These are phyloP conservation scores for Tetramorium simillimum DNA, from an alignment of 1,140 invertebrate genomes.

Conservation along the genomic window DNA sequence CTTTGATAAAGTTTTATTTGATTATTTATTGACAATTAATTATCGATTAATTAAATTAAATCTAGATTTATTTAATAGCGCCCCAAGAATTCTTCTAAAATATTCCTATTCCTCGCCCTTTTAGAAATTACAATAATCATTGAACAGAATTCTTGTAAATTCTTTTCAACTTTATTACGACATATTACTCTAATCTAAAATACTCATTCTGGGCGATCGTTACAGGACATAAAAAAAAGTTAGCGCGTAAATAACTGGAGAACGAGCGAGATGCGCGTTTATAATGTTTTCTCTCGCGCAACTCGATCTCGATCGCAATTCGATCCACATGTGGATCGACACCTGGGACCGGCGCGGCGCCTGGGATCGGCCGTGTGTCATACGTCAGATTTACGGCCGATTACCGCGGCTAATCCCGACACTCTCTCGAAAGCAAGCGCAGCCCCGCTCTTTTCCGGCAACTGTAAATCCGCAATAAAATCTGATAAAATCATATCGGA, in stretches of 20 bases:
- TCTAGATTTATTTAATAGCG: background rate
- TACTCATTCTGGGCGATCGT: background rate
- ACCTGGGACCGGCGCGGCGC: background rate
- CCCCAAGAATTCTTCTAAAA: too few relatives aligned
- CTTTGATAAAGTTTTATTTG: background rate
- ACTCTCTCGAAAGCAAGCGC: slow-evolving; percentile 4
- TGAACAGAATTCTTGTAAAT: background rate
- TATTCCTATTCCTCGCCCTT: too few relatives aligned
- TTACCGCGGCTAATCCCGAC: slow-evolving; percentile 60
- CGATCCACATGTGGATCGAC: slow-evolving; percentile 20
- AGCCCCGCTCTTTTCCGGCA: slow-evolving; percentile 16
- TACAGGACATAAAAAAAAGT: background rate
- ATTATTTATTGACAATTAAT: too few relatives aligned
- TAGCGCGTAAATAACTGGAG: background rate
- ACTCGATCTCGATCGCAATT: slow-evolving; percentile 17
- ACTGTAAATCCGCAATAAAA: slow-evolving; percentile 74
- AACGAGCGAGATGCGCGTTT: background rate
- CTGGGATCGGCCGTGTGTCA: slow-evolving; percentile 10
- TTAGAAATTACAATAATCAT: background rate
- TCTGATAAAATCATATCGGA: slow-evolving; percentile 76
- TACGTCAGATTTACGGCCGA: slow-evolving; percentile 71
- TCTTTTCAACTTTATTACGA: background rate
- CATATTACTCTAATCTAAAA: background rate
- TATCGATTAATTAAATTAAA: background rate
- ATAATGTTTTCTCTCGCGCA: background rate